These are phyloP conservation scores for Zaprionus gabonicus DNA, from an alignment of 1,140 invertebrate species.

Conservation along the genomic window DNA sequence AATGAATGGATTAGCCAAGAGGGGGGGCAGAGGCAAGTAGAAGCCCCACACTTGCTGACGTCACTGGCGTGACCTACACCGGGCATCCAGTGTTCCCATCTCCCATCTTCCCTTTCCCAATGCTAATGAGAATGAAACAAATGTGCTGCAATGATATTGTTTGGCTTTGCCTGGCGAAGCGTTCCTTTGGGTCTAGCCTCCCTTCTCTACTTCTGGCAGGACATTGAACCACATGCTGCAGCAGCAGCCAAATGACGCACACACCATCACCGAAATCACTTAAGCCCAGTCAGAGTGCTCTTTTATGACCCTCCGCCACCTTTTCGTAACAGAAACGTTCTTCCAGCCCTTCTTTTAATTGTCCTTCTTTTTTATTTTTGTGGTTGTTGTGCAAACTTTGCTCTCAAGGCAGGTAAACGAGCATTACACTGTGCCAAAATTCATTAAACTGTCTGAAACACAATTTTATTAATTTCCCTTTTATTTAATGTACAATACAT, in stretches of 20 bases:
- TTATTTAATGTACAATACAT: background rate
- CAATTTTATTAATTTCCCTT: background rate
- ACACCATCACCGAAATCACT: conserved; percentile 28
- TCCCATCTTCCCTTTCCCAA: background rate
- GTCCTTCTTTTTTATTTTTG: background rate
- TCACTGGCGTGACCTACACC: conserved; percentile 26
- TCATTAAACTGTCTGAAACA: background rate
- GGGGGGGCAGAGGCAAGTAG: background rate
- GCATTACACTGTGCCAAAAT: background rate
- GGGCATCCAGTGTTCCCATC: background rate
- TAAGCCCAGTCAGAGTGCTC: background rate
- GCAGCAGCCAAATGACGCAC: conserved; percentile 59
- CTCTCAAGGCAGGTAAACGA: background rate
- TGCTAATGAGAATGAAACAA: conserved; percentile 41
- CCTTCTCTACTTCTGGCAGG: conserved; percentile 7
- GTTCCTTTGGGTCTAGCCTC: too few relatives aligned
- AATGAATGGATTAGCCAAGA: conserved; percentile 25
- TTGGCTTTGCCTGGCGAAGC: conserved; percentile 32
- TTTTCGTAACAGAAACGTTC: background rate
- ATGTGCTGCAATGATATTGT: conserved; percentile 42
- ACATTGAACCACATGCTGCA: conserved; percentile 49
- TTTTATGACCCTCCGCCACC: background rate
- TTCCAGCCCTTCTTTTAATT: background rate
- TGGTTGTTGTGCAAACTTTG: background rate
- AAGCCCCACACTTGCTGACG: conserved; percentile 56